Evolutionary conservation across 2,888 invertebrate genomes (phyloP).

Genomic region (Spodoptera picta): DNA sequence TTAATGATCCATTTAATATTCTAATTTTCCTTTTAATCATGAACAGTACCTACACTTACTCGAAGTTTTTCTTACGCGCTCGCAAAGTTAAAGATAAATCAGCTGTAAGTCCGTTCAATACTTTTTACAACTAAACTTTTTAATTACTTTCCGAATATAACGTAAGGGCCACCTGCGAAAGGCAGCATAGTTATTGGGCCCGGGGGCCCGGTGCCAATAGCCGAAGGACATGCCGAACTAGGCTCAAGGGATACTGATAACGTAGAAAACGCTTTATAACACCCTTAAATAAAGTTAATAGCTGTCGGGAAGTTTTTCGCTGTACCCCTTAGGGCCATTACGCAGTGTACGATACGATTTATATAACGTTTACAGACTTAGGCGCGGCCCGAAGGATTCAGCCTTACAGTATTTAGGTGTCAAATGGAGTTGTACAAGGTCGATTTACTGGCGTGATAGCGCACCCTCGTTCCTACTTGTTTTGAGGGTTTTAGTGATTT

Average conservation of each 20-base stretch:
- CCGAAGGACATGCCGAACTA: constrained; percentile 76
- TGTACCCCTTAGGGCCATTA: constrained; percentile 84
- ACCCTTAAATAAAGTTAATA: constrained; percentile 87
- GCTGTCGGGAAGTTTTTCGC: constrained; percentile 84
- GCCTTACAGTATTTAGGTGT: constrained; percentile 78
- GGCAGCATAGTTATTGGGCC: constrained; percentile 61
- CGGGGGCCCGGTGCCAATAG: constrained; percentile 70
- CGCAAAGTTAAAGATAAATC: constrained; percentile 26
- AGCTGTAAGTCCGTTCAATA: constrained; percentile 38
- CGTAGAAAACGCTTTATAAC: constrained; percentile 86
- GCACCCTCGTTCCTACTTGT: constrained; percentile 58
- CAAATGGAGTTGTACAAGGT: constrained; percentile 77
- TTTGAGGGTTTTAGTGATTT: constrained; percentile 54
- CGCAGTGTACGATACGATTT: constrained; percentile 83
- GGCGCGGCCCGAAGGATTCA: constrained; percentile 71
- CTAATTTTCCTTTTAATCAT: background rate
- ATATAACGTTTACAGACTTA: constrained; percentile 83
- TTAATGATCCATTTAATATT: too few species aligned
- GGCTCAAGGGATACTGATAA: constrained; percentile 82
- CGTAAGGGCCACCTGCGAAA: constrained; percentile 53
- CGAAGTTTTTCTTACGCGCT: constrained; percentile 15
- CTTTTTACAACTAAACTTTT: constrained; percentile 51
- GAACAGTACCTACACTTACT: constrained; percentile 25
- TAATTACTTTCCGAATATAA: constrained; percentile 58
- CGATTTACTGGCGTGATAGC: constrained; percentile 76